Base-by-base conservation (phyloP, 2,888 invertebrate genomes). In the Meteorus colon region DNA sequence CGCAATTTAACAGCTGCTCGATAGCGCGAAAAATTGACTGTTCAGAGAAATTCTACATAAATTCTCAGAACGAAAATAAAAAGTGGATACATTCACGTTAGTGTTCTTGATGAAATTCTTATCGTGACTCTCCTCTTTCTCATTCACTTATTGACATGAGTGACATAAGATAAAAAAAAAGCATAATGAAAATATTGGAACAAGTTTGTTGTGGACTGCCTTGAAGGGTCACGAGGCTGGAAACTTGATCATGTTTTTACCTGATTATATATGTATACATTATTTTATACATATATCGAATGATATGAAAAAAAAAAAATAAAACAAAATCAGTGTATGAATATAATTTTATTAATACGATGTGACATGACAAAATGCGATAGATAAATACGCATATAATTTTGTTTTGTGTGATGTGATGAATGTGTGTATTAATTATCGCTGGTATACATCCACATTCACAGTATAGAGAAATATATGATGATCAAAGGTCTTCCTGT, bases 211-310 rank as follows among this genome's bases (percentile, higher is more conserved):
- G 29, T 73, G 48, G 67, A 67, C 45, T 73, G 66, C 67, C 73
- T 73, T 66, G 73, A 73, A 67, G 67, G 67, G 67, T 73, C 67
- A 60, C 59, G 6, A 24, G 41, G 41, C 37, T 14, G 19, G 37
- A 41, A 24, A 41, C 19, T 29, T 29, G 19, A 68, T 68, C 55
- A 19, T 55, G 55, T 19, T 55, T 19, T 55, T 55, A 12, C 41
- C 41, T 12, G 41, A 66, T 66, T 63, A 63, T 63, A 34, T 37
- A 37, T 37, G 34, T 37, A 34, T 19, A 12, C 24, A 34, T 66
- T n/a, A 65, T 37, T 41, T 41, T 12, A 12, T 41, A 41, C 41
- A 41, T 41, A 41, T 41, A 41, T 41, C 2, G 8, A 34, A 12
- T 41, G 8, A 41, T 41, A 41, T 12, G 14, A n/a, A n/a, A 48